Percentiles rank a stretch among this genome's conserved stretches.
Evolutionary conservation across 2,113 vertebrate species (phyloP).

Genomic region (Hassar affinis): DNA sequence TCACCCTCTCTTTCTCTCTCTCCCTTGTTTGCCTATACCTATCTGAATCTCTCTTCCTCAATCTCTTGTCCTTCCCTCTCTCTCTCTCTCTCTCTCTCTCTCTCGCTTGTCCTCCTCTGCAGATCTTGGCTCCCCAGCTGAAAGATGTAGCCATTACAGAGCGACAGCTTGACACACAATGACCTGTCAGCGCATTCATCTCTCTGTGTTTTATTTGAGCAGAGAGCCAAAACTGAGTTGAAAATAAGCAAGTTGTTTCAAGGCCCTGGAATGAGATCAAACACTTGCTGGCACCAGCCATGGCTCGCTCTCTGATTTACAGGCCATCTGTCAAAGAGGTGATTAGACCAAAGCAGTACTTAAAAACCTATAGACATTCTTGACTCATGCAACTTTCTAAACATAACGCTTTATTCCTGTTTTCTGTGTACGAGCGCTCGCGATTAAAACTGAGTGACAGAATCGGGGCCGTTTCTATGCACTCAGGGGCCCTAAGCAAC

Average conservation of each 20-base stretch:
- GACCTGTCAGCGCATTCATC: slow-evolving; percentile 94
- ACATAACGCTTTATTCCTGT: slow-evolving; percentile 45
- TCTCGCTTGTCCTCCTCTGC: slow-evolving; percentile 67
- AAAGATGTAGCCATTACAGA: slow-evolving; percentile 94
- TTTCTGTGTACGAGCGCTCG: slow-evolving; percentile 9
- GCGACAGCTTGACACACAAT: slow-evolving; percentile 92
- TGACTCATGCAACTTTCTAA: slow-evolving; percentile 65
- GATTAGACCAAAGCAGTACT: slow-evolving; percentile 83
- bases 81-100: slow-evolving; percentile 32
- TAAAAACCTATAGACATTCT: slow-evolving; percentile 83
- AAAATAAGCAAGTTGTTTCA: slow-evolving; percentile 94
- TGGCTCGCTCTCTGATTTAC: slow-evolving; percentile 89
- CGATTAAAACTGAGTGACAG: background rate
- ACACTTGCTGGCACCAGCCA: slow-evolving; percentile 84
- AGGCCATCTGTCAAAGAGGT: slow-evolving; percentile 83
- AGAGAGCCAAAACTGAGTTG: slow-evolving; percentile 84
- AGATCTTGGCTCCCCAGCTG: slow-evolving; percentile 83
- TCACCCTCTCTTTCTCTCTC: slow-evolving; percentile 64
- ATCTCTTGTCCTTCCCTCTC: slow-evolving; percentile 33
- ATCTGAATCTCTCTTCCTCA: slow-evolving; percentile 59
- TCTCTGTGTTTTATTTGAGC: slow-evolving; percentile 91
- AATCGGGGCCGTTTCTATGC: background rate
- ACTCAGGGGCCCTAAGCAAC: background rate
- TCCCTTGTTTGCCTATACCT: slow-evolving; percentile 66
- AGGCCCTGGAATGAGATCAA: slow-evolving; percentile 89